A percentile compares a stretch with the other conserved stretches of the same genome.
These are phyloP conservation scores for Esox lucius DNA, from an alignment of 2,797 vertebrate genomes.

Conservation along the genomic window DNA sequence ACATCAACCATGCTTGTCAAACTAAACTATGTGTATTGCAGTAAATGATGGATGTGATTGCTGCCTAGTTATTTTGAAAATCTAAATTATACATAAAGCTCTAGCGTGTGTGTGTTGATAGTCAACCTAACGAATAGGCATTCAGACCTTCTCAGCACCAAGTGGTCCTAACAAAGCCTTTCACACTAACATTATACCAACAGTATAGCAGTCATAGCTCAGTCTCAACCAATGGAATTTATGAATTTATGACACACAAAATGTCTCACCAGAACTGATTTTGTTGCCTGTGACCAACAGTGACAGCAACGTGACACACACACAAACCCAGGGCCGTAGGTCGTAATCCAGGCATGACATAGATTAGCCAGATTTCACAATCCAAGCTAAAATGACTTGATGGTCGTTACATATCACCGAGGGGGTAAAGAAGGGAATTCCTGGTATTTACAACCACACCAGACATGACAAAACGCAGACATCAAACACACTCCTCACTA, in stretches of 20 bases:
- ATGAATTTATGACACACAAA: conserved; percentile 53
- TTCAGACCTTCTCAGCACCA: neutral
- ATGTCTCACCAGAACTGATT: conserved; percentile 40
- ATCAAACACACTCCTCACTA: neutral
- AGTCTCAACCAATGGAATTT: conserved; percentile 12
- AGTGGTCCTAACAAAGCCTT: neutral
- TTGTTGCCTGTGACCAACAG: neutral
- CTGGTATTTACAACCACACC: conserved; percentile 16
- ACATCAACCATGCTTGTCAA: conserved; percentile 22
- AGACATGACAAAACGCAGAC: neutral
- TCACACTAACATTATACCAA: neutral
- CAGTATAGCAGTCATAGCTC: neutral
- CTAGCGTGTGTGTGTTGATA: neutral
- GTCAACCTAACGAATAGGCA: too few relatives aligned
- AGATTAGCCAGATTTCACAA: conserved; percentile 52
- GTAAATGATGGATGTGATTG: conserved; percentile 74
- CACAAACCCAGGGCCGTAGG: conserved; percentile 43
- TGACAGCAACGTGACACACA: conserved; percentile 34
- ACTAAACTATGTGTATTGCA: conserved; percentile 15
- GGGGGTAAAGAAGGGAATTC: neutral
- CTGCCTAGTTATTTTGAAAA: conserved; percentile 68
- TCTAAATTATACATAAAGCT: conserved; percentile 6
- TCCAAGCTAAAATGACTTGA: conserved; percentile 18
- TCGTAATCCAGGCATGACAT: conserved; percentile 55
- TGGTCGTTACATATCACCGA: conserved; percentile 36